Evolutionary conservation across 2,797 vertebrate genomes (phyloP), one percentile per base, ranked within the genome.

Genomic region (Enteromius trimaculatus): DNA sequence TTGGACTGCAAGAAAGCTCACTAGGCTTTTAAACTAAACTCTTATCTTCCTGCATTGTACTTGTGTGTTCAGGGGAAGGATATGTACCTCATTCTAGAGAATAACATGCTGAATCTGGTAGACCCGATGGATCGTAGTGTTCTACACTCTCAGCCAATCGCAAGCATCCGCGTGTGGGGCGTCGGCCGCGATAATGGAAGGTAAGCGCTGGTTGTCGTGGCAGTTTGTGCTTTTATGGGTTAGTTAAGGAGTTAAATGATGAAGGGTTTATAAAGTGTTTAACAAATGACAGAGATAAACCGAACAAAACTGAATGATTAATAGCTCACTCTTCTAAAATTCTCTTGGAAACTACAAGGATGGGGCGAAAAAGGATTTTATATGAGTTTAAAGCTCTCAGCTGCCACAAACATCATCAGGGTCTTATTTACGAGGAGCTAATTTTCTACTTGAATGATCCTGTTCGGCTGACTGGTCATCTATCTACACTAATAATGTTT

Each of bases 121-220:
- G 98, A 99, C 92, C 97, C 97, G 79, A 97, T 99, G 97, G 98
- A 98, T 91, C 97, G 95, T 89, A 95, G 95, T 0, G 95, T 98
- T 85, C 96, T 99, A 83, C 98, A 99, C 88, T 96, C 97, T 0
- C 98, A 99, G 93, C 97, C 97, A 89, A 99, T 99, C 0, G 96
- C 96, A 65, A 99, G 97, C 93, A 99, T 99, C 92, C 94, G 98
- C 0, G 97, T 99, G 51, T 99, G 98, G 98, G 98, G 98, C 0
- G 98, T 99, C 79, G 97, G 98, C 8, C 96, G 98, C 0, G 98
- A 99, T 94, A 99, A 99, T 0, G 98, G 97, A 89, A 96, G 98
- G 98, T 99, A 87, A 96, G 96, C 11, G 44, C n/a, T 13, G n/a
- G 75, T 62, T 55, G 13, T 14, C 72, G 58, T 66, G 42, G 21